Base-by-base conservation (phyloP, 2,113 vertebrate genomes). In the Coptodon rendalli region DNA sequence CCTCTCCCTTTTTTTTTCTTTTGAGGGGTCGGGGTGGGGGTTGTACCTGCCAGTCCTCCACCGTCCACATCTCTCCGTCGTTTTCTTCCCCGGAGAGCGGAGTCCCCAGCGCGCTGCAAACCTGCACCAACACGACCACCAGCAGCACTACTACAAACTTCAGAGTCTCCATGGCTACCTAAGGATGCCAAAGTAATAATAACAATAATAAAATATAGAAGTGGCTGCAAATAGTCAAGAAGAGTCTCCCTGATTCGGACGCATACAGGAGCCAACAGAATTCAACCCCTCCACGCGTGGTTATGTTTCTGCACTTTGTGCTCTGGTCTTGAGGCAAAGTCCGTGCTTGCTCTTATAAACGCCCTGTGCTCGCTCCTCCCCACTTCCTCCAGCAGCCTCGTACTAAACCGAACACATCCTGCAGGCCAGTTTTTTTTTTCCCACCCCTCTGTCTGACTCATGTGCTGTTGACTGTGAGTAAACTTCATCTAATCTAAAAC, bases 1-100 rank as follows among this genome's bases (percentile, higher is more conserved):
- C 16, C 24, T 50, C 0, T 31, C 4, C 2, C 13, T 11, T 40
- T 22, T 5, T 9, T 11, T 40, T 43, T 12, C 11, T 43, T 43
- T 66, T 38, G 31, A 66, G 17, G 17, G 31, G 61, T n/a, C 5
- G 17, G 9, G 31, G 9, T n/a, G 17, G 4, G 31, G 61, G 34
- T 12, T 66, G 31, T 66, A 96, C 96, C 96, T 96, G 94, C 95
- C 94, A 95, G 81, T 93, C 88, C 5, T 95, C 91, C 90, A 86
- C 12, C 6, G 85, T 92, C 95, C 93, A 96, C 2, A 87, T 10
- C 17, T 93, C 92, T 13, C 85, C 80, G 57, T 93, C 89, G 2
- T 94, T 93, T 3, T 93, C 86, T 0, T 83, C 87, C n/a, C 59
- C 24, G 57, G 92, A 88, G 4, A 94, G 22, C 29, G 93, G 89